A percentile compares a stretch with the other conserved stretches of the same genome.
These are phyloP conservation scores for Agrotis puta DNA, from an alignment of 2,888 invertebrate species.

Conservation along the genomic window DNA sequence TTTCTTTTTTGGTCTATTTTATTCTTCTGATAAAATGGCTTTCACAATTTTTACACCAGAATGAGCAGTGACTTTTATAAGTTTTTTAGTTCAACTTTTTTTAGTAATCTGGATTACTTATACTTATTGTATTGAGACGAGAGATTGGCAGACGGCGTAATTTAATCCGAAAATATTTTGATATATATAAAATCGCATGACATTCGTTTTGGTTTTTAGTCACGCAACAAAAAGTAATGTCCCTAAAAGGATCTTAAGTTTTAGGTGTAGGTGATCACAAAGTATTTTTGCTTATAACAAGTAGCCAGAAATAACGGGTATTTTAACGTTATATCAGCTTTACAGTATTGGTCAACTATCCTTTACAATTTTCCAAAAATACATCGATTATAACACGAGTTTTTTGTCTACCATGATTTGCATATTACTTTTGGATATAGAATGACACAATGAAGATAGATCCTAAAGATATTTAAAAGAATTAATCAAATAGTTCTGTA, in stretches of 20 bases:
- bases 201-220: not conserved
- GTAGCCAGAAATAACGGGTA: not conserved
- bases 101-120: not conserved
- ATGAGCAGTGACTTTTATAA: not conserved
- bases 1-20: constrained; percentile 4
- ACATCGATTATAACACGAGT: no score
- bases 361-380: no score
- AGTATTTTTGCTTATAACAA: no score
- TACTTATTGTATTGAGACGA: no score
- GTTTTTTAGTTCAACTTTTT: not conserved
- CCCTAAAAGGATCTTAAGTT: not conserved
- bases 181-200: not conserved
- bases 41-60: not conserved
- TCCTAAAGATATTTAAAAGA: not conserved
- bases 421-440: not conserved
- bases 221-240: not conserved
- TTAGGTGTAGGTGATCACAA: not conserved
- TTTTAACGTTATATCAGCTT: no score
- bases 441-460: not conserved
- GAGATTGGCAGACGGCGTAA: no score
- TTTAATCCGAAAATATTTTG: no score
- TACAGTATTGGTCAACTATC: no score
- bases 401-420: no score
- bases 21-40: constrained; percentile 11
- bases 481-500: not conserved